These are phyloP conservation scores for Phalacrocorax brasilianus DNA, from an alignment of 2,113 vertebrate species.

Conservation along the genomic window DNA sequence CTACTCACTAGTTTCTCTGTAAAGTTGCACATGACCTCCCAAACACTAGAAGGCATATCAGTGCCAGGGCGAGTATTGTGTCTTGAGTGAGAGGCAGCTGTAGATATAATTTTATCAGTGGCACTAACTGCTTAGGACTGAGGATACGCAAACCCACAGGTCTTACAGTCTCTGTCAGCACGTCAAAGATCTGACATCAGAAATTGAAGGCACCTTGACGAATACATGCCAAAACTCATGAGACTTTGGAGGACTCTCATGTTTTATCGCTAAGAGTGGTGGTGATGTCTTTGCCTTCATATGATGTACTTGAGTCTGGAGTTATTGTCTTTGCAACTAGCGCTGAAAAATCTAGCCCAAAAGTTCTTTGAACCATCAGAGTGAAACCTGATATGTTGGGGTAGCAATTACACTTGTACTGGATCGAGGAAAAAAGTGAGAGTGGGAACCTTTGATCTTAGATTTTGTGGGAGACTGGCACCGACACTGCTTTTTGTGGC, in stretches of 20 bases:
- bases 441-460: not conserved
- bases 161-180: not conserved
- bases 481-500: not conserved
- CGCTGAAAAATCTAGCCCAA: not conserved
- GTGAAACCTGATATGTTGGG: not conserved
- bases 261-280: not conserved
- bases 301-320: not conserved
- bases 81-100: not conserved
- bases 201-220: not conserved
- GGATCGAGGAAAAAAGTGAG: not conserved
- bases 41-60: not conserved
- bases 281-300: not conserved
- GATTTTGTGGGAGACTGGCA: not conserved
- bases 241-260: not conserved
- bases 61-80: not conserved
- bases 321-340: not conserved
- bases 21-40: not conserved
- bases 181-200: not conserved
- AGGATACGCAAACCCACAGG: not conserved
- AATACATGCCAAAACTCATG: not conserved
- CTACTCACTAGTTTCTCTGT: not conserved
- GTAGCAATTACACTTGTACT: not conserved
- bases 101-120: not conserved
- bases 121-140: not conserved
- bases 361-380: not conserved